phyloP scores from a whole-genome alignment of 2,797 vertebrate genomes.

The Brachyrhaphis roseni region DNA sequence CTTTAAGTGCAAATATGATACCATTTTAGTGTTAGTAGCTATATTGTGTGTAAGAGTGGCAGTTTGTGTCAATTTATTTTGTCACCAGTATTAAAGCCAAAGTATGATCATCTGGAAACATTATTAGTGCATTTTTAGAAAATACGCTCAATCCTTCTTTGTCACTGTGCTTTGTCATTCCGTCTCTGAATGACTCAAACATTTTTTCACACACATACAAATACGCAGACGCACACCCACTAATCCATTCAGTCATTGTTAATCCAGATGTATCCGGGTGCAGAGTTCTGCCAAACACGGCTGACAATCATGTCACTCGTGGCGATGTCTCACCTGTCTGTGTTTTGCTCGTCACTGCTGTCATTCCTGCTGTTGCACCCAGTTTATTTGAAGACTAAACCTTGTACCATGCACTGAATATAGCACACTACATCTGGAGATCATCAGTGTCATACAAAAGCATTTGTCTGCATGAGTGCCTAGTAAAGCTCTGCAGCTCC shows the following conservation, averaged over 20 bases:
- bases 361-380: slow-evolving; percentile 12
- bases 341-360: slow-evolving; percentile 19
- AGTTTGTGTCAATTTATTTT: slow-evolving; percentile 20
- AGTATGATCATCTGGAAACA: slow-evolving; percentile 60
- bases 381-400: slow-evolving; percentile 25
- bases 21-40: slow-evolving; percentile 24
- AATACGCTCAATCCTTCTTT: slow-evolving; percentile 65
- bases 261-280: slow-evolving; percentile 65
- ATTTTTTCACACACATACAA: slow-evolving; percentile 31
- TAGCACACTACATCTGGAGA: slow-evolving; percentile 18
- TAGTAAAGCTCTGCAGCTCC: slow-evolving; percentile 24
- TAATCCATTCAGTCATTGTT: slow-evolving; percentile 72
- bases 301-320: slow-evolving; percentile 40
- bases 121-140: slow-evolving; percentile 63
- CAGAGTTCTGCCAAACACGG: slow-evolving; percentile 48
- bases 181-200: slow-evolving; percentile 33
- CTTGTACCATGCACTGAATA: slow-evolving; percentile 28
- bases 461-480: slow-evolving; percentile 3
- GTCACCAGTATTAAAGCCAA: slow-evolving; percentile 46
- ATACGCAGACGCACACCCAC: slow-evolving; percentile 33
- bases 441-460: slow-evolving; percentile 12
- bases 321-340: slow-evolving; percentile 50
- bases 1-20: slow-evolving; percentile 51
- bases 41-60: slow-evolving; percentile 9
- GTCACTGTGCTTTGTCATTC: slow-evolving; percentile 49